These are phyloP conservation scores for Rhineura floridana DNA, from an alignment of 2,113 vertebrate species.

Conservation along the genomic window DNA sequence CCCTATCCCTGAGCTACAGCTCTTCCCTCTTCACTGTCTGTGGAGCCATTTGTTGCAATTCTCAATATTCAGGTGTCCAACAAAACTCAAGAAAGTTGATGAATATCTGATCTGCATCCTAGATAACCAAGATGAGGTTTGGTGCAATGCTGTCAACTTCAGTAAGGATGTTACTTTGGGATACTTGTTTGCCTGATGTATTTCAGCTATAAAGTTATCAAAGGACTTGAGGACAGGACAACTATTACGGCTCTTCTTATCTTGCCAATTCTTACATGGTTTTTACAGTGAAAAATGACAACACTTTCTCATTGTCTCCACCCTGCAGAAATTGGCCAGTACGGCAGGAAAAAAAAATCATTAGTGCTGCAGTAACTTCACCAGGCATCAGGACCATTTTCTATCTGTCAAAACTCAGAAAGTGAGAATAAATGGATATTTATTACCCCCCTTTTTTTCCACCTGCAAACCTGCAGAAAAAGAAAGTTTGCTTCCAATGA, in stretches of 20 bases:
- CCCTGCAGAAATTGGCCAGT: not conserved
- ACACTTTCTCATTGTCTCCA: constrained; percentile 1
- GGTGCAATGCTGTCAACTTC: not conserved
- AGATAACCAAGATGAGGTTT: not conserved
- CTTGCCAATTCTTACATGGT: constrained; percentile 5
- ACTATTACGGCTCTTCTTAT: not conserved
- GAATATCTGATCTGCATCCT: not conserved
- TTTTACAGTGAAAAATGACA: constrained; percentile 28
- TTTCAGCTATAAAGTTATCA: constrained; percentile 25
- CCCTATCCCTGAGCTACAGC: too few species aligned
- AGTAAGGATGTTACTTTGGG: not conserved
- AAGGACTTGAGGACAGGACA: not conserved
- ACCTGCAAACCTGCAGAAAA: not conserved
- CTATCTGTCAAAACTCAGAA: constrained; percentile 34
- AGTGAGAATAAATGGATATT: constrained; percentile 30
- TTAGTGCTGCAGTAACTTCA: constrained; percentile 5
- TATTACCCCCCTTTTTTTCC: not conserved
- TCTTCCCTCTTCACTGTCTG: not conserved
- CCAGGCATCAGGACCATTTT: not conserved
- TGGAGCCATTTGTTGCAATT: not conserved
- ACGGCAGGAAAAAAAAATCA: not conserved
- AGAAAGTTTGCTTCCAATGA: constrained; percentile 34
- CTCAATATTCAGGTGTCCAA: not conserved
- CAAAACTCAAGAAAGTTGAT: constrained; percentile 13
- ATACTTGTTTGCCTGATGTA: not conserved